Percentiles rank a stretch among this genome's conserved stretches.
These are phyloP conservation scores for Nothocercus julius DNA, from an alignment of 2,113 vertebrate species.

Conservation along the genomic window DNA sequence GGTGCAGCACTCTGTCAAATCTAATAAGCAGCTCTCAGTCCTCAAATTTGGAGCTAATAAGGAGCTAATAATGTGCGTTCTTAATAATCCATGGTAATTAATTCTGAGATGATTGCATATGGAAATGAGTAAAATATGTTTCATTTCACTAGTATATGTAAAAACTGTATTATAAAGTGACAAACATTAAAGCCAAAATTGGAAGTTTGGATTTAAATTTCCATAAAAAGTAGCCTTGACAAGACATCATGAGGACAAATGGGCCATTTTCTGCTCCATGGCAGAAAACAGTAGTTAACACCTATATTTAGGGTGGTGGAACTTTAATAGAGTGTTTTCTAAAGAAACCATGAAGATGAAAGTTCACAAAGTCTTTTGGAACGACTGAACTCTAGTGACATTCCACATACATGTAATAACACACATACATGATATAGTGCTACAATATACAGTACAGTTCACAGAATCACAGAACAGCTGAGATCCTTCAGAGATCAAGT, in stretches of 20 bases:
- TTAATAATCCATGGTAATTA: not conserved
- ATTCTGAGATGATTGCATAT: not conserved
- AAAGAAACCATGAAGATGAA: not conserved
- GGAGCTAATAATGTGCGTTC: not conserved
- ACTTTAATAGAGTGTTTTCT: not conserved
- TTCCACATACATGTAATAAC: not conserved
- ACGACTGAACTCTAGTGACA: not conserved
- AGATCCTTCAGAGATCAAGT: too few species aligned
- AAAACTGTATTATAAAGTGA: not conserved
- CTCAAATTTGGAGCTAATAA: not conserved
- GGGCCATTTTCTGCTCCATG: not conserved
- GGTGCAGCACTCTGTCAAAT: not conserved
- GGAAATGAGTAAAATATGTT: not conserved
- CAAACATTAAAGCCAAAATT: not conserved
- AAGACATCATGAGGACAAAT: not conserved
- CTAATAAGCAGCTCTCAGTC: not conserved
- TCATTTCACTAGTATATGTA: not conserved
- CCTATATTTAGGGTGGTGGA: not conserved
- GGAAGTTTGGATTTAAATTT: not conserved
- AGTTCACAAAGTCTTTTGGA: not conserved
- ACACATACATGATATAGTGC: fast-evolving
- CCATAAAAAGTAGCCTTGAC: not conserved
- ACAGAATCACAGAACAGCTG: too few species aligned
- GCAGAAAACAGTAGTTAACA: not conserved
- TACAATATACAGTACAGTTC: not conserved